Conservation (phyloP, 1,140 invertebrate species). For the Drosophila repleta region DNA sequence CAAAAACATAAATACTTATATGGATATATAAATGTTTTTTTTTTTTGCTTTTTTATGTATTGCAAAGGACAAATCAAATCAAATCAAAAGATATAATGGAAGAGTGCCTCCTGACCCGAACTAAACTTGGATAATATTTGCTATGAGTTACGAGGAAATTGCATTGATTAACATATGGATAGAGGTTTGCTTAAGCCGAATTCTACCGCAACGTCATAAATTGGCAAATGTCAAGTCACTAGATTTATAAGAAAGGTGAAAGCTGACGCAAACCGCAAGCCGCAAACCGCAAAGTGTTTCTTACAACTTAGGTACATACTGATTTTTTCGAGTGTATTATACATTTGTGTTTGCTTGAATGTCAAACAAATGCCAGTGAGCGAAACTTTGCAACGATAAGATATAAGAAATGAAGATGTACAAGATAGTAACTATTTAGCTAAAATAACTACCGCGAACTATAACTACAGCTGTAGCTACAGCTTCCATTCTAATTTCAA, state of each 20-base stretch:
- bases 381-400: conserved; percentile 14
- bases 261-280: conserved; percentile 16
- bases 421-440: conserved; percentile 8
- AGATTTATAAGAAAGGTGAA: conserved; percentile 13
- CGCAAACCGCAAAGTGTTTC: no score
- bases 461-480: not conserved
- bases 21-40: not conserved
- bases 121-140: not conserved
- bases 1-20: not conserved
- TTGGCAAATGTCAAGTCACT: conserved; percentile 5
- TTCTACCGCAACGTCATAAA: conserved; percentile 19
- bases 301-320: conserved; percentile 8
- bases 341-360: conserved; percentile 29
- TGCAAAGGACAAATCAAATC: not conserved
- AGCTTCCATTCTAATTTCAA: conserved; percentile 3
- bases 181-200: conserved; percentile 4
- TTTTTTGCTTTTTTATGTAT: no score
- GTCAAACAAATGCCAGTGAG: conserved; percentile 36
- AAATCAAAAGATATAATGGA: not conserved
- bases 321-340: conserved; percentile 34
- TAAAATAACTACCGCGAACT: conserved; percentile 12
- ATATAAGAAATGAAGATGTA: conserved; percentile 22
- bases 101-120: conserved; percentile 1
- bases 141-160: not conserved
- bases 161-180: conserved; percentile 6